These are phyloP conservation scores for Anadara kagoshimensis DNA, from an alignment of 1,140 invertebrate species.

Conservation along the genomic window DNA sequence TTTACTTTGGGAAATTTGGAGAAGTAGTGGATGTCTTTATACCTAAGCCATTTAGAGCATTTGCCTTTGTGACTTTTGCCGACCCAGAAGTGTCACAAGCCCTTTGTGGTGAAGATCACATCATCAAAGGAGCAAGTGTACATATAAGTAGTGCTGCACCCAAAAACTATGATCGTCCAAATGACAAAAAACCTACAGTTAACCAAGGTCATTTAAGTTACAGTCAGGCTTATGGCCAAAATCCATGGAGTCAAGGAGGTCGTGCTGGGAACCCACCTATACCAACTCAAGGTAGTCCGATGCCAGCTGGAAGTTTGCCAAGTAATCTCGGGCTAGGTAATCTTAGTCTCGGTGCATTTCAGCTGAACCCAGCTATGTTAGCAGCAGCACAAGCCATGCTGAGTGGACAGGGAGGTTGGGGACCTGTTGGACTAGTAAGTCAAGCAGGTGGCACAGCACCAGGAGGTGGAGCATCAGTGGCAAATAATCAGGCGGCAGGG, in stretches of 20 bases:
- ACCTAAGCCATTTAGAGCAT: slow-evolving; percentile 76
- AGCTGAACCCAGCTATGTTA: slow-evolving; percentile 67
- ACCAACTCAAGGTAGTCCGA: slow-evolving; percentile 47
- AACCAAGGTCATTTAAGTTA: slow-evolving; percentile 40
- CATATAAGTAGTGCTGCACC: slow-evolving; percentile 97
- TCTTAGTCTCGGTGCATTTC: slow-evolving; percentile 54
- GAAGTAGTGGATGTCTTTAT: slow-evolving; percentile 76
- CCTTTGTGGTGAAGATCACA: slow-evolving; percentile 97
- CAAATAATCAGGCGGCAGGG: slow-evolving; percentile 35
- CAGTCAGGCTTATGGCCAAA: slow-evolving; percentile 42
- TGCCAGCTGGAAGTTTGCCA: slow-evolving; percentile 47
- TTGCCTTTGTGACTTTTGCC: slow-evolving; percentile 77
- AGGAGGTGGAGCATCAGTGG: slow-evolving; percentile 47
- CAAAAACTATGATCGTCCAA: slow-evolving; percentile 76
- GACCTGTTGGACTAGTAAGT: slow-evolving; percentile 54
- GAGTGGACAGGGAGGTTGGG: slow-evolving; percentile 62
- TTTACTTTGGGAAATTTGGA: slow-evolving; percentile 74
- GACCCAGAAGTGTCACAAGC: slow-evolving; percentile 85
- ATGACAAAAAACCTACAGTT: slow-evolving; percentile 44
- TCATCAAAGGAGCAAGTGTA: slow-evolving; percentile 95
- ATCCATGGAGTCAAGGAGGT: slow-evolving; percentile 53
- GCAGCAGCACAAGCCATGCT: slow-evolving; percentile 69
- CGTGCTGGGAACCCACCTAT: slow-evolving; percentile 47
- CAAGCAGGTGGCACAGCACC: slow-evolving; percentile 47
- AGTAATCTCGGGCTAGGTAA: slow-evolving; percentile 62